Evolutionary conservation across 1,140 invertebrate genomes (phyloP).

Genomic region (Ostrea edulis): DNA sequence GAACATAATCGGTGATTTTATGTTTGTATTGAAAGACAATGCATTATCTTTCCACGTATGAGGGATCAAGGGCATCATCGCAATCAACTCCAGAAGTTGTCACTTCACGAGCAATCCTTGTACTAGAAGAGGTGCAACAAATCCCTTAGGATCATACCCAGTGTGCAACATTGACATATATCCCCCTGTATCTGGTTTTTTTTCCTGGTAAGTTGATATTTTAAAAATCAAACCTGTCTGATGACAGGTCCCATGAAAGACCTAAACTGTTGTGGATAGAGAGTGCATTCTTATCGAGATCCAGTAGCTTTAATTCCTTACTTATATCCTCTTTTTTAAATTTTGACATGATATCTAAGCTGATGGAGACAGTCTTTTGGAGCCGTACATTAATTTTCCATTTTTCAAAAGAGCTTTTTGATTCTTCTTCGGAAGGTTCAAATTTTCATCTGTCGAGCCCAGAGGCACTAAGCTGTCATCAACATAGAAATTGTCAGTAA

Average conservation of each 20-base stretch:
- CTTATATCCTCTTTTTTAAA: neutral
- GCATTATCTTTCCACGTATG: too few species aligned
- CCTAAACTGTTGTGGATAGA: slow-evolving; percentile 54
- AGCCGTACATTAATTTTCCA: too few species aligned
- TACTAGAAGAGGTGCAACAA: neutral
- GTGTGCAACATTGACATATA: neutral
- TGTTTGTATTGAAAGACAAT: too few species aligned
- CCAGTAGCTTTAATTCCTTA: slow-evolving; percentile 28
- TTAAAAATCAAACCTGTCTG: slow-evolving; percentile 47
- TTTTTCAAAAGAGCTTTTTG: too few species aligned
- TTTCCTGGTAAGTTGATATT: neutral
- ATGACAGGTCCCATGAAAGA: slow-evolving; percentile 48
- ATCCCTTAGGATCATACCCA: neutral
- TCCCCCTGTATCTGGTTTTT: neutral
- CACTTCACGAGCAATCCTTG: neutral
- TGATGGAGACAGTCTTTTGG: too few species aligned
- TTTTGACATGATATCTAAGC: neutral
- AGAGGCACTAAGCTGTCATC: too few species aligned
- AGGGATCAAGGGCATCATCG: too few species aligned
- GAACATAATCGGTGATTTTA: too few species aligned
- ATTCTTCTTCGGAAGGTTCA: too few species aligned
- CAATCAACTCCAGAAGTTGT: too few species aligned
- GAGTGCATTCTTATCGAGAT: slow-evolving; percentile 40
- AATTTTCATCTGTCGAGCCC: too few species aligned
- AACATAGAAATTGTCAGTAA: too few species aligned